Base-by-base conservation (phyloP, 1,140 invertebrate species). In the Cherax destructor region DNA sequence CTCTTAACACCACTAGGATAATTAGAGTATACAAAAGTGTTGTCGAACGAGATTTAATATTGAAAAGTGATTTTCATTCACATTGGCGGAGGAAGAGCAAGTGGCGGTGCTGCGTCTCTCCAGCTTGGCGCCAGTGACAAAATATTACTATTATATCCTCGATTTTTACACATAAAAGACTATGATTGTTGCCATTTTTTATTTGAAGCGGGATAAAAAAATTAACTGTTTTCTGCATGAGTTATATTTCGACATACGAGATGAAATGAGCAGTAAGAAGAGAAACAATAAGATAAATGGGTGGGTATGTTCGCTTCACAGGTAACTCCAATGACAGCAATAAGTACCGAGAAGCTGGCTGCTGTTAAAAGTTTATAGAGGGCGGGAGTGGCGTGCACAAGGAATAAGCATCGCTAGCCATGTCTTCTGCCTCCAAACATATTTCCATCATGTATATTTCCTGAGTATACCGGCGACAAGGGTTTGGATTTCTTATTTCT, bases 281-380 rank as follows among this genome's bases (percentile, higher is more conserved):
- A 76, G 69, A 16, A 52, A 76, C 72, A 86, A 49, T 85, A 86
- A 52, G 18, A 49, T 86, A 86, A 86, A 86, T 69, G 84, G 69
- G 65, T 56, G 84, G 65, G 84, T 72, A 56, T 50, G 50, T 79
- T 56, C 79, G 87, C 77, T 49, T 88, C 59, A 56, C 87, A 89
- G 87, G 87, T 89, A 89, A 89, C 87, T 88, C 77, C n/a, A 76
- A 78, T 88, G 86, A 89, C 80, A 83, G 79, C 65, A 72, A 89
- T 89, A 83, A 41, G 69, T 56, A 41, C 61, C 79, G 2, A 3
- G 30, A 89, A 7, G 1, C 21, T 11, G 9, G 9, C 18, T 3
- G 21, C 9, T 52, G 18, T 4, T 7, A 24, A 80, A 91, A 91
- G 88, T 91, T 91, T 91, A 91, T 91, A 91, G 88, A 91, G 88